These are phyloP conservation scores for Cheilosia soror DNA, from an alignment of 2,888 invertebrate genomes.

Conservation along the genomic window DNA sequence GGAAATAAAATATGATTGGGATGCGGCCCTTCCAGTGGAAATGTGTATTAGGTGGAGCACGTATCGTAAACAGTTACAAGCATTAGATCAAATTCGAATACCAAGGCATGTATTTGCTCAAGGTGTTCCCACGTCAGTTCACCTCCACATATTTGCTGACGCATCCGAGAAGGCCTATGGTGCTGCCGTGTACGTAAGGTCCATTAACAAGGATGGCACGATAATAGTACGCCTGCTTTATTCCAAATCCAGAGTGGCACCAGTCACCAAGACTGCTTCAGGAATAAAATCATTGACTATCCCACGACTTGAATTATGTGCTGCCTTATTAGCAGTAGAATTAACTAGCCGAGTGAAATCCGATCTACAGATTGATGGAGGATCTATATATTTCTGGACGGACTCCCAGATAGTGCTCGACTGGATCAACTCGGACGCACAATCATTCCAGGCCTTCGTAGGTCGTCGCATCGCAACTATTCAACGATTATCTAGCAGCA, in stretches of 20 bases:
- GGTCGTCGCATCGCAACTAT: constrained; percentile 24
- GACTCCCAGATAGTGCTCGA: constrained; percentile 32
- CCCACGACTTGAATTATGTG: constrained; percentile 1
- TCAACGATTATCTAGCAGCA: background rate
- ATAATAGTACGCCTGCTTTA: constrained; percentile 30
- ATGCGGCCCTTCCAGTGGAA: constrained; percentile 21
- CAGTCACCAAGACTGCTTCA: constrained; percentile 1
- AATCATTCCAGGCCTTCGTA: background rate
- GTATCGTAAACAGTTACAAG: constrained; percentile 9
- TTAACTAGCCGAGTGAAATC: constrained; percentile 4
- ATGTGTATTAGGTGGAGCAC: constrained; percentile 3
- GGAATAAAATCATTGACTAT: constrained; percentile 8
- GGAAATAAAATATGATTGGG: constrained; percentile 22
- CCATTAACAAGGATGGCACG: constrained; percentile 20
- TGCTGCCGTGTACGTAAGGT: constrained; percentile 32
- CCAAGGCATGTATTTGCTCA: constrained; percentile 12
- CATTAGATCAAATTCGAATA: constrained; percentile 15
- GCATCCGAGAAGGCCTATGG: constrained; percentile 37
- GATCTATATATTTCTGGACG: constrained; percentile 7
- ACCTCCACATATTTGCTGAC: constrained; percentile 50
- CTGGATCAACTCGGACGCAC: constrained; percentile 33
- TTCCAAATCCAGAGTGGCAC: constrained; percentile 9
- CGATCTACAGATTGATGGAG: constrained; percentile 7
- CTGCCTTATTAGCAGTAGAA: constrained; percentile 1
- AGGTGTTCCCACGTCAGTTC: background rate